These are phyloP conservation scores for Colletes collaris DNA, from an alignment of 2,888 invertebrate species.

Conservation along the genomic window DNA sequence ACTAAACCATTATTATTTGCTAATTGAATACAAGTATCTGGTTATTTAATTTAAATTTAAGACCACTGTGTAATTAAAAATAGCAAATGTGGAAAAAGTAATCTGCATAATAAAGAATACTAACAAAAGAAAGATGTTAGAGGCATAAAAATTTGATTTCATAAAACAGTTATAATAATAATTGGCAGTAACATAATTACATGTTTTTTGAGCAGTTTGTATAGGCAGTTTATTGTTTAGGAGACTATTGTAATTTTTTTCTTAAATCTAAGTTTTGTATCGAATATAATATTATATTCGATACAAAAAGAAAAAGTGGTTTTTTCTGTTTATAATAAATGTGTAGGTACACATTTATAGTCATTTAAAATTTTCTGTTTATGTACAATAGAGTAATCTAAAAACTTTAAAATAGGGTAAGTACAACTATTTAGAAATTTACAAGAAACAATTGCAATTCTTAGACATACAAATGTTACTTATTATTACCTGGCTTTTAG, in stretches of 20 bases:
- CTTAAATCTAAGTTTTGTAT: conserved; percentile 4
- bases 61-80: background rate
- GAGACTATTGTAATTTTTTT: conserved; percentile 2
- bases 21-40: too few relatives aligned
- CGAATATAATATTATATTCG: background rate
- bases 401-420: background rate
- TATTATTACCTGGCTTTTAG: conserved; percentile 8
- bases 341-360: conserved; percentile 19
- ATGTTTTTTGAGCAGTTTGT: conserved; percentile 9
- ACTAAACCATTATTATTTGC: too few relatives aligned
- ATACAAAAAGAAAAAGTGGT: conserved; percentile 11
- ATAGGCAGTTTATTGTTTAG: conserved; percentile 16
- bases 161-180: conserved; percentile 3
- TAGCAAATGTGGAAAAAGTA: background rate
- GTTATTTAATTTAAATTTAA: too few relatives aligned
- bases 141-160: background rate
- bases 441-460: conserved; percentile 20
- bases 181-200: conserved; percentile 12
- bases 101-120: background rate
- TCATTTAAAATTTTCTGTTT: conserved; percentile 10
- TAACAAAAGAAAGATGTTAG: background rate
- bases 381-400: conserved; percentile 10
- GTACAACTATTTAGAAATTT: conserved; percentile 1
- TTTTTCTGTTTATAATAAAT: background rate
- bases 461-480: conserved; percentile 24